Conservation (phyloP, 2,113 vertebrate genomes). For the Podarcis cretensis region DNA sequence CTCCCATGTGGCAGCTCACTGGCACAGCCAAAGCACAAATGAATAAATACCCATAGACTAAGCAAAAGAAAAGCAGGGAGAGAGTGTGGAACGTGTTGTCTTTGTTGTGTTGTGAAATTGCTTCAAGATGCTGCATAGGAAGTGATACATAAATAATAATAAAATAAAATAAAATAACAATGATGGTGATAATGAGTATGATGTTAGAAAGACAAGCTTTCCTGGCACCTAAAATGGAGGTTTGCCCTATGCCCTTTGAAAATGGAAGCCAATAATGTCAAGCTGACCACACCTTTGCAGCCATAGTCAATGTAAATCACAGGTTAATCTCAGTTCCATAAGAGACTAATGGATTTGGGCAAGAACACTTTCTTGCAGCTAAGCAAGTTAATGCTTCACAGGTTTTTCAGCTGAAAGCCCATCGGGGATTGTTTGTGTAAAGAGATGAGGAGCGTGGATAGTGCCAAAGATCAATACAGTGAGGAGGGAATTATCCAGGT, state of each 20-base stretch:
- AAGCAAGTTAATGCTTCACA: neutral
- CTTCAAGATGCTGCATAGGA: too few relatives aligned
- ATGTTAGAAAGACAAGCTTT: neutral
- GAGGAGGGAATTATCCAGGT: neutral
- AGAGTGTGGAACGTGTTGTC: too few relatives aligned
- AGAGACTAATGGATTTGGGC: neutral
- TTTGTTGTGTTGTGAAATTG: too few relatives aligned
- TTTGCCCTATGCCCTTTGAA: neutral
- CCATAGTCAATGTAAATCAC: neutral
- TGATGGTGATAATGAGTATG: too few relatives aligned
- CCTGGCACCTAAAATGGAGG: neutral
- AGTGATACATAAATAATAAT: too few relatives aligned
- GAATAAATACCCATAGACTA: neutral
- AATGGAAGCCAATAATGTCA: neutral
- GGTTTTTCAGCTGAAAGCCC: neutral
- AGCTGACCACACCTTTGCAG: neutral
- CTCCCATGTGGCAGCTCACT: too few relatives aligned
- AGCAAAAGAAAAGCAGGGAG: too few relatives aligned
- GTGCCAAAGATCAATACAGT: neutral
- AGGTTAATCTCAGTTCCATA: neutral
- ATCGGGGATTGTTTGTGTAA: neutral
- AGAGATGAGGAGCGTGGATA: neutral
- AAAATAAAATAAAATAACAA: too few relatives aligned
- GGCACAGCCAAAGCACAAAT: too few relatives aligned
- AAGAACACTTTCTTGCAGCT: neutral